phyloP scores from a whole-genome alignment of 2,797 vertebrate genomes.

The Myotis planiceps region DNA sequence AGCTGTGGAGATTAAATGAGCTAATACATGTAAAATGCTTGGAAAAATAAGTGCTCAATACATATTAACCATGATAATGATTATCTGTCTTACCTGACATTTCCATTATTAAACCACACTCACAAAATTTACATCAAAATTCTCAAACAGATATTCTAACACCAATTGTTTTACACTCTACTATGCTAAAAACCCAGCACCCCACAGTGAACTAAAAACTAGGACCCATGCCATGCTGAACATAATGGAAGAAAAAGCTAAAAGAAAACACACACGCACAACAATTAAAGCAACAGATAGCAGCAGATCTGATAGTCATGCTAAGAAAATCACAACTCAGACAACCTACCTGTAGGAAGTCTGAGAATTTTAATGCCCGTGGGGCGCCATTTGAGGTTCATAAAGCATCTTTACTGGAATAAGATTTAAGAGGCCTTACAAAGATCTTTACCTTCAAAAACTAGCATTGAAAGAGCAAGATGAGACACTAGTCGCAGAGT shows the following conservation, averaged over 20 bases:
- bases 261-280: neutral
- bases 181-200: neutral
- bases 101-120: constrained; percentile 19
- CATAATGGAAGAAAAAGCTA: neutral
- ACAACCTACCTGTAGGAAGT: constrained; percentile 28
- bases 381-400: neutral
- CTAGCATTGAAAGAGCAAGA: neutral
- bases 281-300: neutral
- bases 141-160: constrained; percentile 16
- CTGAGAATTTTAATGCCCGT: neutral
- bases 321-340: constrained; percentile 1
- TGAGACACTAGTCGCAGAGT: neutral
- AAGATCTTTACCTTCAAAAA: constrained; percentile 47
- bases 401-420: constrained; percentile 27
- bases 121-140: constrained; percentile 36
- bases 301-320: neutral
- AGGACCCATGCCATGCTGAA: neutral
- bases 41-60: neutral
- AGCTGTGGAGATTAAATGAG: constrained; percentile 3
- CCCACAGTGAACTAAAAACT: neutral
- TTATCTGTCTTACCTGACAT: constrained; percentile 9
- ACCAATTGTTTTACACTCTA: neutral
- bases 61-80: neutral
- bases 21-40: neutral
- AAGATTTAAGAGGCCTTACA: constrained; percentile 19